Base-by-base conservation (phyloP, 2,113 vertebrate genomes). In the Psettodes erumei region DNA sequence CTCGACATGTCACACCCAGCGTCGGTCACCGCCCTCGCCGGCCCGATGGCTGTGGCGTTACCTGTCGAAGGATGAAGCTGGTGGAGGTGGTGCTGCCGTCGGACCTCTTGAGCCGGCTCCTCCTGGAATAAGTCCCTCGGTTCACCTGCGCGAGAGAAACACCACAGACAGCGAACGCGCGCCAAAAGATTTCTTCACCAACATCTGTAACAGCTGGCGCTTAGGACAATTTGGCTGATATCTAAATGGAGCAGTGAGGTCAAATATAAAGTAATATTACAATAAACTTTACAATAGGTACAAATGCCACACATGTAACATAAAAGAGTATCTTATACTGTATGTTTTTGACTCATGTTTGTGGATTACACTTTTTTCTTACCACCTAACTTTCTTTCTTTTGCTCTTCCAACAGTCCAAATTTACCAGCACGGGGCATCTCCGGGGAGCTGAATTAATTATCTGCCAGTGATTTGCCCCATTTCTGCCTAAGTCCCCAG, bases 51-150 rank as follows among this genome's bases (percentile, higher is more conserved):
- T n/a, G n/a, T n/a, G n/a, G n/a, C 11, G 4, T 30, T 72, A 96
- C 96, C 96, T 97, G 96, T 94, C 96, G 93, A 82, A 97, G 95
- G 90, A 97, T 97, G 92, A 97, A 97, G 86, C 96, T 96, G 88
- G 96, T 97, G 70, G 96, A 96, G 50, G 96, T 96, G 71, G 96
- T 97, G 92, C 95, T 96, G 86, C 96, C 96, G 88, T 97, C 96
- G 0, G 96, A 97, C 68, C 96, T 93, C 85, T 97, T 97, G 68
- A 97, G 87, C 3, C 96, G 93, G 89, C 96, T 97, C 82, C 96
- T 94, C 77, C 96, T 93, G 21, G 95, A 95, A 32, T 96, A 94
- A 56, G 96, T 96, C 68, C 95, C 96, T 84, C 96, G 86, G 81
- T 94, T 94, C 80, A 96, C 95, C 96, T 96, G 79, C 1, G 0